phyloP scores from a whole-genome alignment of 2,113 vertebrate genomes.

The Fukomys damarensis region DNA sequence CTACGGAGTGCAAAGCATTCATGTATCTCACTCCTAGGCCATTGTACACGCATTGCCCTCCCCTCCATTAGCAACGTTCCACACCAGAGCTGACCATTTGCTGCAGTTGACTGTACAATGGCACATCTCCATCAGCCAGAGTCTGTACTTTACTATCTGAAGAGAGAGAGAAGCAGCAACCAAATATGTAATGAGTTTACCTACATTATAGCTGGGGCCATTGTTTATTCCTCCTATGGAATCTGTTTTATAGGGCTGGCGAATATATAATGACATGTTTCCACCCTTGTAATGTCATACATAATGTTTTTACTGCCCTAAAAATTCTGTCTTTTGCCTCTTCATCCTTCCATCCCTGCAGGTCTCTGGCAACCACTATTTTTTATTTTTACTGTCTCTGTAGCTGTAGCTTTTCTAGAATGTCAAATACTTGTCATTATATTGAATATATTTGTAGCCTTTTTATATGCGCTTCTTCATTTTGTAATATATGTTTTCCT shows the following conservation, averaged over 20 bases:
- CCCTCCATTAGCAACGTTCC: neutral
- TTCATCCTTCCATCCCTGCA: neutral
- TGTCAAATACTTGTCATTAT: neutral
- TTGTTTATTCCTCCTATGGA: neutral
- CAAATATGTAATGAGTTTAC: neutral
- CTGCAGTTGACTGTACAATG: fast-evolving
- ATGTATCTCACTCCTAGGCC: too few relatives aligned
- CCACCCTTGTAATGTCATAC: neutral
- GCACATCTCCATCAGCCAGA: neutral
- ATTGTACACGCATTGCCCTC: too few relatives aligned
- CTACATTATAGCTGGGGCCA: neutral
- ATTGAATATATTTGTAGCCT: fast-evolving
- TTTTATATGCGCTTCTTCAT: neutral
- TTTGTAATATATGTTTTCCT: neutral
- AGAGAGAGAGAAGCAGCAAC: neutral
- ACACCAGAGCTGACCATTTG: neutral
- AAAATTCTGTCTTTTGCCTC: neutral
- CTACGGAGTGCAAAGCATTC: neutral
- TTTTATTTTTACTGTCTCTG: neutral
- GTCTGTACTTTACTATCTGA: neutral
- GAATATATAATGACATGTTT: neutral
- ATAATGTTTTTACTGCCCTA: neutral
- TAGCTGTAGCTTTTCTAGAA: neutral
- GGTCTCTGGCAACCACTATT: neutral
- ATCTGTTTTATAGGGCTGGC: neutral